phyloP scores from a whole-genome alignment of 2,797 vertebrate genomes.

The Borostomias antarcticus region DNA sequence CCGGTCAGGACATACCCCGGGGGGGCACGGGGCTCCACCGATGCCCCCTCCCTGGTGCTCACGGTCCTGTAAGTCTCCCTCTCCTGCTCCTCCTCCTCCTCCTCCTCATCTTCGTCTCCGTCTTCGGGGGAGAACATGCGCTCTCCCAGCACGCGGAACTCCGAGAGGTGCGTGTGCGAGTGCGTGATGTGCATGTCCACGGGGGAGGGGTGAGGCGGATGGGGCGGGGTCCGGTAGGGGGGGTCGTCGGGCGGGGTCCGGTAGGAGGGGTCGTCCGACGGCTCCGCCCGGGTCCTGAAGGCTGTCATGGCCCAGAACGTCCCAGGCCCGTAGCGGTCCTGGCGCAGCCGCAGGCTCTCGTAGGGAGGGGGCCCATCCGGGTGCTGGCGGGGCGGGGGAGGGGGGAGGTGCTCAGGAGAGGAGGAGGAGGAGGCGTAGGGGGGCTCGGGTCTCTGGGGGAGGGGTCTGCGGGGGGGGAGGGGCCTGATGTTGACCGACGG shows the following conservation, averaged over 20 bases:
- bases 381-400: conserved; percentile 80
- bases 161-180: conserved; percentile 66
- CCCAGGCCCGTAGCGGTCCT: conserved; percentile 79
- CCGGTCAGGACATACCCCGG: not conserved
- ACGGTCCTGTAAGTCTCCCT: conserved; percentile 55
- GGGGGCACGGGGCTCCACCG: not conserved
- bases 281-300: conserved; percentile 78
- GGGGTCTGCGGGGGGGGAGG: conserved; percentile 82
- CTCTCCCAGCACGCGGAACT: conserved; percentile 74
- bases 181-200: conserved; percentile 71
- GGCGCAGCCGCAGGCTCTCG: conserved; percentile 81
- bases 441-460: conserved; percentile 78
- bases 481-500: conserved; percentile 73
- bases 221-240: conserved; percentile 70
- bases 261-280: conserved; percentile 68
- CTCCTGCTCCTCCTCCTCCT: conserved; percentile 66
- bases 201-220: conserved; percentile 73
- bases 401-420: conserved; percentile 67
- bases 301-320: conserved; percentile 79
- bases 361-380: conserved; percentile 82
- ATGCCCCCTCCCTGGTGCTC: conserved; percentile 59
- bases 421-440: conserved; percentile 76
- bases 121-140: conserved; percentile 73
- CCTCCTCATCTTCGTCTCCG: conserved; percentile 72
- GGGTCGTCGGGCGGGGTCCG: conserved; percentile 68